phyloP scores from a whole-genome alignment of 2,888 invertebrate species.

The Synergus umbraculus region DNA sequence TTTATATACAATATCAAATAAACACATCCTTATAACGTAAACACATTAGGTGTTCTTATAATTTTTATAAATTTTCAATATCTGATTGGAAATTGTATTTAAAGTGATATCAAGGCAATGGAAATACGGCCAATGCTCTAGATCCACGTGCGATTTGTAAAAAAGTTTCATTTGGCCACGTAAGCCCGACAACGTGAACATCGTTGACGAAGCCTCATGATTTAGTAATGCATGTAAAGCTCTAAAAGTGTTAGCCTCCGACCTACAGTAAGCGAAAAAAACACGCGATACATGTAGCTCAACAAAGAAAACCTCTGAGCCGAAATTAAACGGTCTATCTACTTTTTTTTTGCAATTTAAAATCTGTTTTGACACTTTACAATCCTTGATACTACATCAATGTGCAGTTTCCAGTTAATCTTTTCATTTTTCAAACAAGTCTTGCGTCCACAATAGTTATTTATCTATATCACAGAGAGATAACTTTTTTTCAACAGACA shows the following conservation, averaged over 20 bases:
- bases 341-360: background rate
- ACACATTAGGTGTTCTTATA: no score
- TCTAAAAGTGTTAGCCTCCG: slow-evolving; percentile 34
- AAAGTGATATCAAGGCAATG: background rate
- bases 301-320: background rate
- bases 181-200: slow-evolving; percentile 46
- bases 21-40: background rate
- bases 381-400: background rate
- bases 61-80: no score
- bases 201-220: slow-evolving; percentile 55
- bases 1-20: background rate
- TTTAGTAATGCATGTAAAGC: slow-evolving; percentile 60
- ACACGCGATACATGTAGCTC: no score
- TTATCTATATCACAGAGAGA: background rate
- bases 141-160: slow-evolving; percentile 38
- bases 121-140: background rate
- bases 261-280: background rate
- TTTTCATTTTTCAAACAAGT: background rate
- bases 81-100: background rate
- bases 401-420: background rate
- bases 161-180: slow-evolving; percentile 56
- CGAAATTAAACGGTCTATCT: background rate
- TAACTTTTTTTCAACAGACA: background rate
- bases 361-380: background rate
- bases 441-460: background rate